Evolutionary conservation across 1,140 invertebrate species (phyloP).

Genomic region (Drosophila sproati): DNA sequence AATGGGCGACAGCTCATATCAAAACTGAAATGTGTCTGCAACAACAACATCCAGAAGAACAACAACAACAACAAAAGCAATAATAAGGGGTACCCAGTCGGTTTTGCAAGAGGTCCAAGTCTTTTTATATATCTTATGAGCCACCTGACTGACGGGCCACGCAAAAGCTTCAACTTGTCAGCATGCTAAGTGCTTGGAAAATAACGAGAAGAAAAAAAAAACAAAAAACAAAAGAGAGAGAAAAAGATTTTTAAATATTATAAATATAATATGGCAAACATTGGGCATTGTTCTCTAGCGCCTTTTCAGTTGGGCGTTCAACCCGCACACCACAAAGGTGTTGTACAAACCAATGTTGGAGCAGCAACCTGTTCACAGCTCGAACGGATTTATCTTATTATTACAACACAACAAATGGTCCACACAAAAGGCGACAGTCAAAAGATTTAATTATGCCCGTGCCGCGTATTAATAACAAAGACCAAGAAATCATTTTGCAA

Average conservation of each 20-base stretch:
- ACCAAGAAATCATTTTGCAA: not conserved
- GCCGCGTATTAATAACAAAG: conserved; percentile 62
- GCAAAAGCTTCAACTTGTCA: conserved; percentile 80
- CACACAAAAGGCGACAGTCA: conserved; percentile 54
- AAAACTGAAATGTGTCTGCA: conserved; percentile 65
- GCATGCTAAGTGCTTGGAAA: conserved; percentile 72
- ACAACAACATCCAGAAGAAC: conserved; percentile 32
- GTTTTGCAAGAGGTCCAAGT: conserved; percentile 61
- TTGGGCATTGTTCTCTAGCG: conserved; percentile 72
- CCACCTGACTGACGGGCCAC: conserved; percentile 59
- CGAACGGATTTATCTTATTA: conserved; percentile 75
- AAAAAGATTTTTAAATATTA: conserved; percentile 42
- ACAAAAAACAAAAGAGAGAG: conserved; percentile 3
- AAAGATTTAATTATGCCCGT: conserved; percentile 74
- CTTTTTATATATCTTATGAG: conserved; percentile 49
- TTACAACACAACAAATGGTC: conserved; percentile 61
- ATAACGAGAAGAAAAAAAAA: conserved; percentile 30
- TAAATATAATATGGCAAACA: conserved; percentile 52
- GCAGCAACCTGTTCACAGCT: conserved; percentile 44
- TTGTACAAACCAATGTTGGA: conserved; percentile 20
- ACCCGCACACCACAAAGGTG: conserved; percentile 62
- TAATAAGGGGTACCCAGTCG: conserved; percentile 38
- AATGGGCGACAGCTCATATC: conserved; percentile 74
- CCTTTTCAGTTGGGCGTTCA: conserved; percentile 69
- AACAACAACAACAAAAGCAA: conserved; percentile 26